Percentiles rank a stretch among this genome's conserved stretches.
Evolutionary conservation across 2,797 vertebrate genomes (phyloP).

Genomic region (Rhinichthys osculus): DNA sequence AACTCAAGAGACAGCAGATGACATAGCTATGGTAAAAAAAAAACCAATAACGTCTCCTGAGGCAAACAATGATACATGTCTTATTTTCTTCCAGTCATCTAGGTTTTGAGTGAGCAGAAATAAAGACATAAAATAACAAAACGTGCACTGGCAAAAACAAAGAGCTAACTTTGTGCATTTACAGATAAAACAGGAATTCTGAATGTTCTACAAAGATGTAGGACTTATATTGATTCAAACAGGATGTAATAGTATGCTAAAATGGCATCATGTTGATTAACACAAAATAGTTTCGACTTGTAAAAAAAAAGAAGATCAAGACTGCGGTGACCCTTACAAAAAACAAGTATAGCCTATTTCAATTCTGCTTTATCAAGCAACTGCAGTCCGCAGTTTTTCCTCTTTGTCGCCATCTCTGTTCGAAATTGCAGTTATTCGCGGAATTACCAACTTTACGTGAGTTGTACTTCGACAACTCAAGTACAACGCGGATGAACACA

Average conservation of each 20-base stretch:
- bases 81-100: conserved; percentile 1
- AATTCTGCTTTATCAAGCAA: too few species aligned
- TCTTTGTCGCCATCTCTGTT: too few species aligned
- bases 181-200: neutral
- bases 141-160: neutral
- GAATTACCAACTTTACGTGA: too few species aligned
- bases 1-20: conserved; percentile 11
- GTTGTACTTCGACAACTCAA: too few species aligned
- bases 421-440: too few species aligned
- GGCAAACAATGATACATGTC: conserved; percentile 17
- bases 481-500: too few species aligned
- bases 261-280: neutral
- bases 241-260: neutral
- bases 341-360: too few species aligned
- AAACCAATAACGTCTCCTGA: conserved; percentile 23
- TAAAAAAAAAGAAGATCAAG: neutral
- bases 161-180: neutral
- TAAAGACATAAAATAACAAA: neutral
- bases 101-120: neutral
- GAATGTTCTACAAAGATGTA: neutral
- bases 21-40: neutral
- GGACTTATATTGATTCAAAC: neutral
- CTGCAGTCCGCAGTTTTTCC: too few species aligned
- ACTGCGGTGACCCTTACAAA: neutral
- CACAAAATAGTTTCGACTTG: neutral